Percentiles rank a stretch among this genome's conserved stretches.
These are phyloP conservation scores for Atherinosoma microstoma DNA, from an alignment of 2,797 vertebrate genomes.

Conservation along the genomic window DNA sequence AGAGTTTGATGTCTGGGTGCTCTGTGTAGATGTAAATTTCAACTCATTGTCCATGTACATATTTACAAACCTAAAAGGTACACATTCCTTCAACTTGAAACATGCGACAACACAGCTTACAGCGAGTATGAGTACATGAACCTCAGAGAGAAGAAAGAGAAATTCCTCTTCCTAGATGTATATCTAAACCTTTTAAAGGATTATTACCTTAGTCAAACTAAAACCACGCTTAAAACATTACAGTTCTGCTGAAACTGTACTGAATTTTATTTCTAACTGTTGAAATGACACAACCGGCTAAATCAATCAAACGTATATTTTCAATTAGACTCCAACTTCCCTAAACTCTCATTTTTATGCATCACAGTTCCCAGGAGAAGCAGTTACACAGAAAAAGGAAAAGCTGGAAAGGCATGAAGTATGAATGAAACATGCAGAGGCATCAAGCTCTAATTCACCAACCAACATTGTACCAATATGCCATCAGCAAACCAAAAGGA, in stretches of 20 bases:
- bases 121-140: not conserved
- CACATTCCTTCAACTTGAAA: slow-evolving; percentile 46
- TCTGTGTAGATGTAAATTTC: not conserved
- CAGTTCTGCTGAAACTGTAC: not conserved
- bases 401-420: not conserved
- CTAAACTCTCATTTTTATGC: too few species aligned
- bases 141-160: not conserved
- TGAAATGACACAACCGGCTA: not conserved
- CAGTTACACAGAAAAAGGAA: not conserved
- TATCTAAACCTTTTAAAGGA: not conserved
- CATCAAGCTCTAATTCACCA: not conserved
- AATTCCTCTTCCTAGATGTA: not conserved
- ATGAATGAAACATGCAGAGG: not conserved
- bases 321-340: too few species aligned
- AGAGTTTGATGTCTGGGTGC: not conserved
- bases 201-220: not conserved
- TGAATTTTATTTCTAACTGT: not conserved
- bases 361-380: not conserved
- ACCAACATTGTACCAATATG: too few species aligned
- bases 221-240: not conserved
- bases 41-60: slow-evolving; percentile 1
- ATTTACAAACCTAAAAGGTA: slow-evolving; percentile 37
- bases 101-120: slow-evolving; percentile 26
- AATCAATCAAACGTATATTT: not conserved
- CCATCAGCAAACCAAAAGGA: too few species aligned